These are phyloP conservation scores for Papio anubis DNA, from an alignment of 2,113 vertebrate species.

Conservation along the genomic window DNA sequence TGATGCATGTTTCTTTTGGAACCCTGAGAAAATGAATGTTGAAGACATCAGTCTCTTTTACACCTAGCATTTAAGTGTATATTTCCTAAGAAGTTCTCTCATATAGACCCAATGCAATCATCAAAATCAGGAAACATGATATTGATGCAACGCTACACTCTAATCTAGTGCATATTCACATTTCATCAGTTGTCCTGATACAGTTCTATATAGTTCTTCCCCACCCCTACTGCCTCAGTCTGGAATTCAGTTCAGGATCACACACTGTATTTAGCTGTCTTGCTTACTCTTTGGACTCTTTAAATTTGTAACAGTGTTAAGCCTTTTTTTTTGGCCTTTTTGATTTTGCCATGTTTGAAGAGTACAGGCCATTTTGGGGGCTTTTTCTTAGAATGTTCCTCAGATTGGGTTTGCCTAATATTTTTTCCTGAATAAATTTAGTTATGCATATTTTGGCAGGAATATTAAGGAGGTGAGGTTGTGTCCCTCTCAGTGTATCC, in stretches of 20 bases:
- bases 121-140: background rate
- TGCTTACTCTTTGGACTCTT: background rate
- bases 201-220: background rate
- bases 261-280: background rate
- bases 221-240: accelerated
- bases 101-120: background rate
- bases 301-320: background rate
- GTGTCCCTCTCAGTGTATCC: background rate
- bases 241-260: no score
- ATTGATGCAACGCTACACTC: background rate
- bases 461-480: background rate
- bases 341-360: background rate
- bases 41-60: background rate
- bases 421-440: background rate
- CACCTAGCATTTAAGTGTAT: background rate
- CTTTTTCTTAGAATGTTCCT: background rate
- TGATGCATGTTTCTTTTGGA: background rate
- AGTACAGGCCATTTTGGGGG: no score
- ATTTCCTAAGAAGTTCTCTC: background rate
- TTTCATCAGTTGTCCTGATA: background rate
- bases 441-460: no score
- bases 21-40: background rate
- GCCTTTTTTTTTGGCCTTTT: background rate
- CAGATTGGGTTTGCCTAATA: background rate
- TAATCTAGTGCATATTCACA: background rate